phyloP scores from a whole-genome alignment of 2,888 invertebrate species.

The Tenodera sinensis region DNA sequence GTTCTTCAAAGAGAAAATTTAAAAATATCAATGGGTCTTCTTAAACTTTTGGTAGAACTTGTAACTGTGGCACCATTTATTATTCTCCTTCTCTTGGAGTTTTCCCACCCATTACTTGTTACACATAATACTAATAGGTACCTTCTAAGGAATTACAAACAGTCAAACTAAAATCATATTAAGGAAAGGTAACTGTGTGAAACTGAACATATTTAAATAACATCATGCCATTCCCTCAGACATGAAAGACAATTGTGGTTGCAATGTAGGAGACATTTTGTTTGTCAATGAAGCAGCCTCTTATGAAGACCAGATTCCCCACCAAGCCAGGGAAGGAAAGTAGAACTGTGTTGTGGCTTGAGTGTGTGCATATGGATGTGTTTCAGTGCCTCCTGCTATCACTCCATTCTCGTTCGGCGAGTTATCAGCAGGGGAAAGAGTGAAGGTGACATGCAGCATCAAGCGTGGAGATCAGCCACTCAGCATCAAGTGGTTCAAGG shows the following conservation, averaged over 20 bases:
- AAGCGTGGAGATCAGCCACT: slow-evolving; percentile 42
- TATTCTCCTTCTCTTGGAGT: too few species aligned
- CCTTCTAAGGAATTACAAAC: too few species aligned
- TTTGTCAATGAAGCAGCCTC: background rate
- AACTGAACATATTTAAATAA: background rate
- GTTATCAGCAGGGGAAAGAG: slow-evolving; percentile 46
- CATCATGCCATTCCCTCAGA: background rate
- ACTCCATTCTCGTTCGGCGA: slow-evolving; percentile 54
- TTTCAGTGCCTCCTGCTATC: slow-evolving; percentile 45
- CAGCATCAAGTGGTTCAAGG: slow-evolving; percentile 44
- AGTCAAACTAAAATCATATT: too few species aligned
- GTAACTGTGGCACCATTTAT: too few species aligned
- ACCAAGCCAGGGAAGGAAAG: background rate
- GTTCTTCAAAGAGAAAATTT: too few species aligned
- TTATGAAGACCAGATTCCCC: background rate
- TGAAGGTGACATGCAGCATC: slow-evolving; percentile 44
- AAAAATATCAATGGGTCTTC: too few species aligned
- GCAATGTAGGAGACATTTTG: background rate
- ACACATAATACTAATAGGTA: too few species aligned
- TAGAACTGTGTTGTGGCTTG: slow-evolving; percentile 27
- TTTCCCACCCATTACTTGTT: too few species aligned
- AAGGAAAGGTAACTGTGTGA: background rate
- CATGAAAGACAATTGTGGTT: background rate
- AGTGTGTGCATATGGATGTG: slow-evolving; percentile 26
- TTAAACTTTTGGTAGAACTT: too few species aligned